A percentile compares a stretch with the other conserved stretches of the same genome.
Conservation (phyloP, 2,113 vertebrate species). For the Micromys minutus region DNA sequence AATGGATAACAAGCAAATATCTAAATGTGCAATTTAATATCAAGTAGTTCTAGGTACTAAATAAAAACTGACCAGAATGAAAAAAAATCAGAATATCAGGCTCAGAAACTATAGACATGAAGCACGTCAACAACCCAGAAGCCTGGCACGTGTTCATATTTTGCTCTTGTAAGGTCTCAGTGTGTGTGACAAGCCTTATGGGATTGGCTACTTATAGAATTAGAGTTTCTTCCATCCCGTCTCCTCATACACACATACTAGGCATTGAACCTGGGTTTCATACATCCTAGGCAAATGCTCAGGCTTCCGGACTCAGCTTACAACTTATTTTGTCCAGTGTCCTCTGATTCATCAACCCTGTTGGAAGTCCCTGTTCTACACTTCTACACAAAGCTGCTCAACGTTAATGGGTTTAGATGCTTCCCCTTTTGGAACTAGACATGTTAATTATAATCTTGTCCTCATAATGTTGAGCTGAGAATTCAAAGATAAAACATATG, state of each 20-base stretch:
- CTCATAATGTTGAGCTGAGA: constrained; percentile 8
- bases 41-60: background rate
- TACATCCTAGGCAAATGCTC: background rate
- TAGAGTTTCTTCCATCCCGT: background rate
- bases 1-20: background rate
- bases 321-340: background rate
- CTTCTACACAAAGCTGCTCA: background rate
- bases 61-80: constrained; percentile 17
- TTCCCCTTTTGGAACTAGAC: background rate
- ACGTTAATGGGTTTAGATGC: background rate
- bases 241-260: background rate
- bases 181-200: background rate
- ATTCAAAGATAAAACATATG: background rate
- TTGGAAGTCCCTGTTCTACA: background rate
- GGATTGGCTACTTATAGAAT: background rate
- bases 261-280: background rate
- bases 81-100: background rate
- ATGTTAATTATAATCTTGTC: background rate
- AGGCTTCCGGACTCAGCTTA: background rate
- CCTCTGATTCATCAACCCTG: background rate
- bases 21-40: constrained; percentile 1
- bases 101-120: background rate
- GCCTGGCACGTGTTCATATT: background rate
- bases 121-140: background rate
- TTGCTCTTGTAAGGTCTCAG: background rate